phyloP scores from a whole-genome alignment of 2,888 invertebrate species.

The Halictus ligatus region DNA sequence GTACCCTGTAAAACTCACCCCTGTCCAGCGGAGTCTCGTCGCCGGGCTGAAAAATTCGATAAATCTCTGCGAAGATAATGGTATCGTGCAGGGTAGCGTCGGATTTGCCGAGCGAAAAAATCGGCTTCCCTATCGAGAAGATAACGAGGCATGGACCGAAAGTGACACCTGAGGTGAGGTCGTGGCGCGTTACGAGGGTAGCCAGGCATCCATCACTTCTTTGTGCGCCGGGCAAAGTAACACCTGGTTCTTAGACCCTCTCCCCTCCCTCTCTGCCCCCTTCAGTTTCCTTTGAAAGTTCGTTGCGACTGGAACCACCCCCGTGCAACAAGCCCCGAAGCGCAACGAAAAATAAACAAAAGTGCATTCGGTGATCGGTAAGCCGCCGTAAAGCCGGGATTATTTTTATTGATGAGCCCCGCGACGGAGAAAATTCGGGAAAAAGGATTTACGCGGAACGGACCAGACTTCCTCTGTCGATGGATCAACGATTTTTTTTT shows the following conservation, averaged over 20 bases:
- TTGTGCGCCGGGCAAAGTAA: constrained; percentile 76
- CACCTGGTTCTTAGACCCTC: constrained; percentile 79
- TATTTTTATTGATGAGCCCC: constrained; percentile 75
- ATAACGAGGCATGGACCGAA: constrained; percentile 80
- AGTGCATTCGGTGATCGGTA: constrained; percentile 62
- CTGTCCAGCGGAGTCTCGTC: not conserved
- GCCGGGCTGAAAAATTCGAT: not conserved
- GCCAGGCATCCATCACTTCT: constrained; percentile 81
- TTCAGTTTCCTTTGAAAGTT: constrained; percentile 62
- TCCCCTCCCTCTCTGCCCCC: constrained; percentile 54
- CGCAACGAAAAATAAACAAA: constrained; percentile 74
- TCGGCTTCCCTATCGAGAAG: constrained; percentile 61
- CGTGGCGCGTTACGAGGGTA: constrained; percentile 78
- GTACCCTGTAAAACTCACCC: not conserved
- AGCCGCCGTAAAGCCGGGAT: constrained; percentile 68
- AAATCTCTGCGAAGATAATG: constrained; percentile 4
- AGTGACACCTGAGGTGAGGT: constrained; percentile 81
- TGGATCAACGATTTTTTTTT: not conserved
- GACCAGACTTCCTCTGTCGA: not conserved
- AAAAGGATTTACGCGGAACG: constrained; percentile 13
- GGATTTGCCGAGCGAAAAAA: constrained; percentile 30
- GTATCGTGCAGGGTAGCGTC: constrained; percentile 4
- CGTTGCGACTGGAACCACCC: constrained; percentile 64
- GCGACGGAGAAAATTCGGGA: constrained; percentile 34
- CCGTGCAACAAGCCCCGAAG: constrained; percentile 59